phyloP scores from a whole-genome alignment of 2,888 invertebrate genomes.

The Cenopis cana region DNA sequence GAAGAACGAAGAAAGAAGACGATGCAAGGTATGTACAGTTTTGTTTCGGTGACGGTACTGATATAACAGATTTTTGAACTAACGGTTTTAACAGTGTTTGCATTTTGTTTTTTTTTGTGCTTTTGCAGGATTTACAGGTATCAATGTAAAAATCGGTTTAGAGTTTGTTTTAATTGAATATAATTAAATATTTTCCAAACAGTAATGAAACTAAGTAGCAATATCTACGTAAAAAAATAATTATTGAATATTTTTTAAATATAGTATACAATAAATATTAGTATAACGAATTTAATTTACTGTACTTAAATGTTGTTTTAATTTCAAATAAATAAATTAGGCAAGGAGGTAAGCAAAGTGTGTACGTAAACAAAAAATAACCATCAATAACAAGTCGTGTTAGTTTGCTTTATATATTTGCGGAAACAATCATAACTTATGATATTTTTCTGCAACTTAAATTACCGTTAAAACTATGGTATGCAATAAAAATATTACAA shows the following conservation, averaged over 20 bases:
- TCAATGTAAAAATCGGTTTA: constrained; percentile 61
- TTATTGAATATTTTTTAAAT: neutral
- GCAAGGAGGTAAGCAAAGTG: no score
- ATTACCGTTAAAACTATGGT: constrained; percentile 12
- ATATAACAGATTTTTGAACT: constrained; percentile 52
- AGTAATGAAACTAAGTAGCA: neutral
- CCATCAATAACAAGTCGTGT: neutral
- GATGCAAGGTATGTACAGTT: constrained; percentile 71
- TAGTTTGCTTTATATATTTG: constrained; percentile 25
- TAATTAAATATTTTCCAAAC: neutral
- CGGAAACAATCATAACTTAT: constrained; percentile 14
- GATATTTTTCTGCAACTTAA: constrained; percentile 18
- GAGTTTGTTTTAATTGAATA: neutral
- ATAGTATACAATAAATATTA: no score
- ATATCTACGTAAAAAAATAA: neutral
- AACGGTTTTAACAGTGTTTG: constrained; percentile 64
- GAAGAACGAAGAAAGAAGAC: constrained; percentile 34
- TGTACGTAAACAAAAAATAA: no score
- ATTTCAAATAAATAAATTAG: no score
- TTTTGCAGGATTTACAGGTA: constrained; percentile 79
- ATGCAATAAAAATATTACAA: constrained; percentile 26
- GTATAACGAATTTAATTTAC: no score
- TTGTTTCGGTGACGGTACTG: constrained; percentile 53
- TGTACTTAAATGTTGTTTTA: no score
- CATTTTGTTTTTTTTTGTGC: constrained; percentile 77